phyloP scores from a whole-genome alignment of 2,113 vertebrate species.

The Lanius collurio region DNA sequence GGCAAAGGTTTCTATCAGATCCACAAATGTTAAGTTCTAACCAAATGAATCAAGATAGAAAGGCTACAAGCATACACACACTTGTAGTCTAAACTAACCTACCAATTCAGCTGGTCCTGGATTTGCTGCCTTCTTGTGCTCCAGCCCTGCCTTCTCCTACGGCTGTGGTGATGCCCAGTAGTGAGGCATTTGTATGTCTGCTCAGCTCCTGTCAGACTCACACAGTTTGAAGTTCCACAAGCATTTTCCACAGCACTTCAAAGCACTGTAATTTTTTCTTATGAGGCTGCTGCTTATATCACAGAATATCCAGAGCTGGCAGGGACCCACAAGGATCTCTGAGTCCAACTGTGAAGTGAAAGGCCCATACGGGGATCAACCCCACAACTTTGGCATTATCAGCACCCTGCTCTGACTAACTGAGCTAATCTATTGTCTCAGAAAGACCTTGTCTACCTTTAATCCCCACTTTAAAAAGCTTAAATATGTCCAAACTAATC shows the following conservation, averaged over 20 bases:
- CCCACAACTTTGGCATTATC: not conserved
- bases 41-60: not conserved
- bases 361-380: accelerated
- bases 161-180: not conserved
- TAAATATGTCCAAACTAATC: not conserved
- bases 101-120: not conserved
- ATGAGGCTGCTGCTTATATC: not conserved
- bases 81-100: not conserved
- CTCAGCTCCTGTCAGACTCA: not conserved
- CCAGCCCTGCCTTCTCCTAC: not conserved
- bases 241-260: not conserved
- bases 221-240: not conserved
- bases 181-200: not conserved
- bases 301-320: not conserved
- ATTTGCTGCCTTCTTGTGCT: not conserved
- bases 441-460: not conserved
- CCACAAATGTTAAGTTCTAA: not conserved
- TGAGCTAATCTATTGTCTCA: not conserved
- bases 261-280: not conserved
- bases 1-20: not conserved
- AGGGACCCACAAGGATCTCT: not conserved
- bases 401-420: not conserved
- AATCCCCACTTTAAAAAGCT: not conserved
- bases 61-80: not conserved
- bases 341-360: not conserved